These are phyloP conservation scores for Alauda arvensis DNA, from an alignment of 2,797 vertebrate species.

Conservation along the genomic window DNA sequence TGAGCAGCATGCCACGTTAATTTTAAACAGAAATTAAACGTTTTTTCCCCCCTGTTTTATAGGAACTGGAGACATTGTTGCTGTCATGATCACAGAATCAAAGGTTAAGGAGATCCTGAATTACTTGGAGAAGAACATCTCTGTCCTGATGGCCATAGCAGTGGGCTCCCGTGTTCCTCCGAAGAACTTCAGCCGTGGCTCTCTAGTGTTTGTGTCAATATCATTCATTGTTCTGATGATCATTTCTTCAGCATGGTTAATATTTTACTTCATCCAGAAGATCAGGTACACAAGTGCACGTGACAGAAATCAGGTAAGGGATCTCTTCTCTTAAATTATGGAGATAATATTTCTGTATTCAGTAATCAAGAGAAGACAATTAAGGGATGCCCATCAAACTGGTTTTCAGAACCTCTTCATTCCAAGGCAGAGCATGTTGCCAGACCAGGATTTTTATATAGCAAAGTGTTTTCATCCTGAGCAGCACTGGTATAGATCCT, in stretches of 20 bases:
- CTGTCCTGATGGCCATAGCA: constrained; percentile 87
- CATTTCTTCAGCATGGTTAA: constrained; percentile 95
- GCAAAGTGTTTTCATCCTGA: neutral
- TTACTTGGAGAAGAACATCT: constrained; percentile 90
- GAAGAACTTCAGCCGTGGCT: constrained; percentile 89
- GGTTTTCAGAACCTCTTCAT: neutral
- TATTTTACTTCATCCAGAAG: constrained; percentile 99
- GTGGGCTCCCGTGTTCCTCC: constrained; percentile 82
- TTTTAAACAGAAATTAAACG: constrained; percentile 25
- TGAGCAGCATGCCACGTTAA: neutral
- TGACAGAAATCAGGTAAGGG: constrained; percentile 90
- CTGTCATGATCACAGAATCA: constrained; percentile 93
- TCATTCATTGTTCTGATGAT: constrained; percentile 98
- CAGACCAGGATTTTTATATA: neutral
- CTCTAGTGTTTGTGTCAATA: constrained; percentile 94
- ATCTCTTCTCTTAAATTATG: neutral
- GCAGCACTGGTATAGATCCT: neutral
- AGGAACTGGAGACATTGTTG: constrained; percentile 94
- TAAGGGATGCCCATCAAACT: neutral
- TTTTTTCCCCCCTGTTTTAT: constrained; percentile 21
- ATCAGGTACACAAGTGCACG: constrained; percentile 90
- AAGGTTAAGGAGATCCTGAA: constrained; percentile 91
- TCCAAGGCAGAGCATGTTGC: neutral
- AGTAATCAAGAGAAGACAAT: neutral
- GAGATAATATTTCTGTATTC: neutral